phyloP scores from a whole-genome alignment of 2,888 invertebrate genomes.

The Pandemis corylana region DNA sequence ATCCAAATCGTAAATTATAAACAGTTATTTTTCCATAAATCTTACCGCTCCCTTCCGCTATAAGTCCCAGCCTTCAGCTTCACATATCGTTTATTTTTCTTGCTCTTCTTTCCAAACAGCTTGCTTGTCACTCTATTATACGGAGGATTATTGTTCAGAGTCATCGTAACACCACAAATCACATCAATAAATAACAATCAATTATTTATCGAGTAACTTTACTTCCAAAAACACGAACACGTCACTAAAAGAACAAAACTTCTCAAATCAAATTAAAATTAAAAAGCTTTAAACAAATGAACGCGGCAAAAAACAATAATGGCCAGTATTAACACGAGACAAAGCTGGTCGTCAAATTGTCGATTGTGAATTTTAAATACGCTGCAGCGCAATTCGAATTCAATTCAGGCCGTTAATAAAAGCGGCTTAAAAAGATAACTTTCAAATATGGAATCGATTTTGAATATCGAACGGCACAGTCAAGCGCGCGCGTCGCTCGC shows the following conservation, averaged over 20 bases:
- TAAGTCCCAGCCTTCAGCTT: constrained; percentile 74
- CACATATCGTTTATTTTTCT: constrained; percentile 68
- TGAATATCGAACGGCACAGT: constrained; percentile 44
- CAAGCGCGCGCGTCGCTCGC: constrained; percentile 62
- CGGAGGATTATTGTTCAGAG: constrained; percentile 67
- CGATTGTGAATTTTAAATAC: neutral
- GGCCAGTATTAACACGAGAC: neutral
- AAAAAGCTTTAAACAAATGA: neutral
- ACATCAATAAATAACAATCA: constrained; percentile 20
- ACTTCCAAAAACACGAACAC: constrained; percentile 2
- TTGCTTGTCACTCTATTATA: constrained; percentile 71
- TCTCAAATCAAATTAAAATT: neutral
- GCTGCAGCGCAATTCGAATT: neutral
- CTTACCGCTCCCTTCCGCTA: constrained; percentile 74
- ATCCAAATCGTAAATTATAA: no score
- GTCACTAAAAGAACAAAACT: constrained; percentile 33
- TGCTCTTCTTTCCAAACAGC: constrained; percentile 75
- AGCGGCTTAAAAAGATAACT: constrained; percentile 25
- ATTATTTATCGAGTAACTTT: constrained; percentile 13
- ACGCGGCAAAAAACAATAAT: neutral
- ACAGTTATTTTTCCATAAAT: constrained; percentile 4
- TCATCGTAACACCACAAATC: constrained; percentile 58
- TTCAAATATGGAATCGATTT: constrained; percentile 42
- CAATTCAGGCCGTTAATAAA: constrained; percentile 24
- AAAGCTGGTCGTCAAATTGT: neutral